Conservation (phyloP, 2,113 vertebrate species). For the Ia io region DNA sequence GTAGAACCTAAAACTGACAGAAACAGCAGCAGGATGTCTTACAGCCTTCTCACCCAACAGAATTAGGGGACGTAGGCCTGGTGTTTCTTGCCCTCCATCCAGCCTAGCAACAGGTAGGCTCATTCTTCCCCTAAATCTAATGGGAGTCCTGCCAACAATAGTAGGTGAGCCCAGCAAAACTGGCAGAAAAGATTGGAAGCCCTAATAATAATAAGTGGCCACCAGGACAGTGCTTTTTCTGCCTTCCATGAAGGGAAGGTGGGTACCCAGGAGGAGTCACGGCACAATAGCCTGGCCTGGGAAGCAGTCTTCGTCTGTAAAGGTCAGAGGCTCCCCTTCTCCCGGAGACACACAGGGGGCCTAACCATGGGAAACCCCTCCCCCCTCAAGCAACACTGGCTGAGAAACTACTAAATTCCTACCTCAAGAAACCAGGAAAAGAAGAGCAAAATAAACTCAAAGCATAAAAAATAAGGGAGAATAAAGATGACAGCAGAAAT, state of each 20-base stretch:
- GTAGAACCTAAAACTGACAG: neutral
- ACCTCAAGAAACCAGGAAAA: neutral
- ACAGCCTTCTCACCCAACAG: neutral
- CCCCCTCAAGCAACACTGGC: neutral
- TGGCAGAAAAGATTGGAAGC: neutral
- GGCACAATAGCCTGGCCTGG: neutral
- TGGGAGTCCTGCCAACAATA: neutral
- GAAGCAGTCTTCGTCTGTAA: neutral
- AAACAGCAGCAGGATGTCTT: neutral
- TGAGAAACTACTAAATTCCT: neutral
- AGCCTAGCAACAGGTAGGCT: neutral
- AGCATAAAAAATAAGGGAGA: neutral
- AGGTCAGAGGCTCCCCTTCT: neutral
- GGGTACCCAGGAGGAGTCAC: neutral
- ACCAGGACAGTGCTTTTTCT: neutral
- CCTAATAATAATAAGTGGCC: neutral
- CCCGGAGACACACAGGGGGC: neutral
- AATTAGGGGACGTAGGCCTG: neutral
- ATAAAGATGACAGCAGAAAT: neutral
- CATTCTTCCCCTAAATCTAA: neutral
- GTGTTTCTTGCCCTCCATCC: neutral
- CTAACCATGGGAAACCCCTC: neutral
- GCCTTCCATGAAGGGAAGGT: neutral
- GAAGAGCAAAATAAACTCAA: constrained; percentile 12
- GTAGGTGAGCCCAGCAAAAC: neutral